Evolutionary conservation across 2,113 vertebrate genomes (phyloP), one percentile per base, ranked within the genome.

Genomic region (Oreochromis niloticus): DNA sequence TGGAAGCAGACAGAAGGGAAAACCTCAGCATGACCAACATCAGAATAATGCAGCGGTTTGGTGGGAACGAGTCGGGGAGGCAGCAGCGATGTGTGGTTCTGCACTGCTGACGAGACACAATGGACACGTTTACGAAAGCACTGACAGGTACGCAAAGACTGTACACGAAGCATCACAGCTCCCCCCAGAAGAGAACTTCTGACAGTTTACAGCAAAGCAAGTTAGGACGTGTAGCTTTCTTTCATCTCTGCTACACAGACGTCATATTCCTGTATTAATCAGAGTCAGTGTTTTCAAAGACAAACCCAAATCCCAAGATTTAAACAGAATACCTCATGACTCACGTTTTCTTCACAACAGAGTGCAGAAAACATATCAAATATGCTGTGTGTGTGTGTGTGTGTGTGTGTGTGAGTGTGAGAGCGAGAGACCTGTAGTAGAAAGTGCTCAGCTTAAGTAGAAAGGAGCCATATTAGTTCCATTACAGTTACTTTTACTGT

Each of bases 391-490:
- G 9, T 13, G 6, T 3, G 17, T n/a, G 9, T 12, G 17, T 59
- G 17, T 9, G 48, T 2, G 19, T 54, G 50, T 2, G 54, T 0
- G 14, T 0, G 1, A 2, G 50, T 0, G 14, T 0, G 1, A 3
- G 50, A 3, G 50, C 6, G 6, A 9, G 50, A 24, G 54, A 24
- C 8, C 17, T 19, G 48, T 19, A 52, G 8, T 9, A 27, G 1
- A 30, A 9, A 30, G 56, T 30, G 56, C 24, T 57, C 56, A 57
- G 24, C 61, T 66, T 66, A n/a, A 68, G 34, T 22, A 68, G 63
- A 39, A 68, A 22, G 63, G 36, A 2, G 63, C 34, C 5, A 1
- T 22, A 68, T 39, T 19, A 66, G 61, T 66, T n/a, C 34, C 34
- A 39, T 34, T 13, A 66, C 32, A 41, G 11, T 22, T 13, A 13